Evolutionary conservation across 2,113 vertebrate genomes (phyloP).

Genomic region (Asarcornis scutulata): DNA sequence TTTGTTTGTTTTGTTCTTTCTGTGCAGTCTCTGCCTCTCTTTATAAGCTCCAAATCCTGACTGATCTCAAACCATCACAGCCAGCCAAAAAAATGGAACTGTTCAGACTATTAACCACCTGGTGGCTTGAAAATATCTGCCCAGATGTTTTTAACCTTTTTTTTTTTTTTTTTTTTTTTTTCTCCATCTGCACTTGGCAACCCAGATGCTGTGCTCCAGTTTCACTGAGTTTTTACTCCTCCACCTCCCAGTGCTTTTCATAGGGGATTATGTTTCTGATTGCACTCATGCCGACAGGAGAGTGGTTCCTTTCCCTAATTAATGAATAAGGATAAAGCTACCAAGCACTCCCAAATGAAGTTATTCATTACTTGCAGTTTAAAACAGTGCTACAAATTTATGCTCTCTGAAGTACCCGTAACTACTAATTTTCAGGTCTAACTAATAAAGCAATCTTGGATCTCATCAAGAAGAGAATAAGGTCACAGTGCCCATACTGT

Average conservation of each 20-base stretch:
- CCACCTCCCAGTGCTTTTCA: background rate
- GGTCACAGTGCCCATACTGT: background rate
- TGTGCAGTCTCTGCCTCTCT: background rate
- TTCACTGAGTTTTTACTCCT: background rate
- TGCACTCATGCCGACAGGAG: background rate
- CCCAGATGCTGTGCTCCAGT: background rate
- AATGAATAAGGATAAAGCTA: background rate
- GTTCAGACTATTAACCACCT: background rate
- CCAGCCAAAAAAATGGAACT: background rate
- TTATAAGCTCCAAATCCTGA: background rate
- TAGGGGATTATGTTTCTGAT: background rate
- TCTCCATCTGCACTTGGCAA: background rate
- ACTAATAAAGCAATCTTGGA: background rate
- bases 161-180: no score
- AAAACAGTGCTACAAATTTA: background rate
- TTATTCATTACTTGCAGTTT: background rate
- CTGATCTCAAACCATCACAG: background rate
- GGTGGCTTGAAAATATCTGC: background rate
- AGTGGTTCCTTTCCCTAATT: background rate
- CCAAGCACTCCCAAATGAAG: background rate
- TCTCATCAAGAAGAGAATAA: conserved; percentile 4
- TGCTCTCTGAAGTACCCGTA: background rate
- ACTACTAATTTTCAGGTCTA: background rate
- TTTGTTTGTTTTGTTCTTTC: background rate
- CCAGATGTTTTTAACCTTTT: background rate